Conservation (phyloP, 2,797 vertebrate species). For the Aulostomus chinensis region DNA sequence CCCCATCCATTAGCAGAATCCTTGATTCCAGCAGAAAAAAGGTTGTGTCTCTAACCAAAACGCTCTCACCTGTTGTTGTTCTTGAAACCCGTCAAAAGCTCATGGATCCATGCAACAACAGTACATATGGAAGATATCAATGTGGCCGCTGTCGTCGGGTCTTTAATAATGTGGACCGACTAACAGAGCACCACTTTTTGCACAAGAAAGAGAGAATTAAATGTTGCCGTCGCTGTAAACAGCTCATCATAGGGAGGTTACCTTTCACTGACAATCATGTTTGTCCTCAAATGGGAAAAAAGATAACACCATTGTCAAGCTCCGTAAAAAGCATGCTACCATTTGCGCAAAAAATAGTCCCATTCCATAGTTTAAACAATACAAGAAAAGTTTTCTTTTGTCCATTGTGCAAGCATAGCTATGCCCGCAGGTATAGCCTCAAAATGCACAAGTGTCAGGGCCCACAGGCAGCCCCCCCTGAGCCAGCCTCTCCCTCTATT, state of each 20-base stretch:
- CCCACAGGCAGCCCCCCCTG: slow-evolving; percentile 11
- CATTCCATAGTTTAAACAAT: slow-evolving; percentile 60
- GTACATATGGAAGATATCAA: slow-evolving; percentile 70
- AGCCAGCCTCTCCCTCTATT: slow-evolving; percentile 1
- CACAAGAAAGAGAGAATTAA: slow-evolving; percentile 83
- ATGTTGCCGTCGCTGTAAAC: slow-evolving; percentile 79
- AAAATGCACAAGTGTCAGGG: slow-evolving; percentile 79
- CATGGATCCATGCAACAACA: slow-evolving; percentile 51
- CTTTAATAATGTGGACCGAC: slow-evolving; percentile 74
- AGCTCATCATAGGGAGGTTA: slow-evolving; percentile 75
- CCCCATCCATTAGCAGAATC: slow-evolving; percentile 61
- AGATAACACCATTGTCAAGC: slow-evolving; percentile 14
- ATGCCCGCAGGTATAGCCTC: slow-evolving; percentile 77
- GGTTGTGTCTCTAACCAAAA: slow-evolving; percentile 76
- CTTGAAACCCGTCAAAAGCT: slow-evolving; percentile 83
- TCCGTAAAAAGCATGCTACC: slow-evolving; percentile 35
- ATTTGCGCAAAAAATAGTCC: slow-evolving; percentile 45
- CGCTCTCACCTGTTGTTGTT: slow-evolving; percentile 80
- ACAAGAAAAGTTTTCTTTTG: slow-evolving; percentile 72
- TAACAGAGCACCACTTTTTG: slow-evolving; percentile 81
- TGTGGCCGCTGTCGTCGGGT: slow-evolving; percentile 79
- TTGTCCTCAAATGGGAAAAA: slow-evolving; percentile 61
- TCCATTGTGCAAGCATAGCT: slow-evolving; percentile 79
- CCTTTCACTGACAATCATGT: slow-evolving; percentile 74
- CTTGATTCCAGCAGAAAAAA: slow-evolving; percentile 67